Evolutionary conservation across 1,140 invertebrate species (phyloP), one percentile per base, ranked within the genome.

Genomic region (Kradibia gibbosae): DNA sequence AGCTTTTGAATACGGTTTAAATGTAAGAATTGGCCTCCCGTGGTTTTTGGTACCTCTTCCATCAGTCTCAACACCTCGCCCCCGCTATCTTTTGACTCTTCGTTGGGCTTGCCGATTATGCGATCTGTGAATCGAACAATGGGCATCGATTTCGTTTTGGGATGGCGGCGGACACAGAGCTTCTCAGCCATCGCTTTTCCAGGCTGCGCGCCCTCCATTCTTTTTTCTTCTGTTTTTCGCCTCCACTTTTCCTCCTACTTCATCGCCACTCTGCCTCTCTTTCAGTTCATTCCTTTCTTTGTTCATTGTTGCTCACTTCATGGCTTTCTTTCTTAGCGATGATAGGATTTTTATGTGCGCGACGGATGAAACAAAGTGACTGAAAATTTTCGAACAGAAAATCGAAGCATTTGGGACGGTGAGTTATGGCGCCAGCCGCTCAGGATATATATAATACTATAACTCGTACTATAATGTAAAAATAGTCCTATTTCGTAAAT

Each of bases 1-100:
- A 85, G 83, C 8, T 84, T 86, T 87, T 83, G 78, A 86, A 86
- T 84, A 81, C 82, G 77, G 83, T 82, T 77, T 84, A 78, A 83
- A 84, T 82, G 60, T 3, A 62, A 62, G 60, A 13, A 62, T 34
- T 20, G 62, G 34, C 62, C 62, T 67, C 62, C 62, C 62, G 62
- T 67, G 34, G 62, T 20, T 67, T 67, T 67, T 36, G 34, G 25
- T 28, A 20, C n/a, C 60, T 3, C 20, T n/a, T 1, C 28, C 17
- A n/a, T n/a, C n/a, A n/a, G n/a, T n/a, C n/a, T n/a, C n/a, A n/a
- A n/a, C n/a, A 1, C 25, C 28, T 36, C 74, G 25, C 57, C 73
- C 28, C 48, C 71, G 25, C 71, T 39, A 57, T 73, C 78, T 70
- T 60, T 62, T 80, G 78, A 80, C 78, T 75, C 57, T 76, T n/a